Evolutionary conservation across 2,797 vertebrate genomes (phyloP).

Genomic region (Pseudochromis fuscus): DNA sequence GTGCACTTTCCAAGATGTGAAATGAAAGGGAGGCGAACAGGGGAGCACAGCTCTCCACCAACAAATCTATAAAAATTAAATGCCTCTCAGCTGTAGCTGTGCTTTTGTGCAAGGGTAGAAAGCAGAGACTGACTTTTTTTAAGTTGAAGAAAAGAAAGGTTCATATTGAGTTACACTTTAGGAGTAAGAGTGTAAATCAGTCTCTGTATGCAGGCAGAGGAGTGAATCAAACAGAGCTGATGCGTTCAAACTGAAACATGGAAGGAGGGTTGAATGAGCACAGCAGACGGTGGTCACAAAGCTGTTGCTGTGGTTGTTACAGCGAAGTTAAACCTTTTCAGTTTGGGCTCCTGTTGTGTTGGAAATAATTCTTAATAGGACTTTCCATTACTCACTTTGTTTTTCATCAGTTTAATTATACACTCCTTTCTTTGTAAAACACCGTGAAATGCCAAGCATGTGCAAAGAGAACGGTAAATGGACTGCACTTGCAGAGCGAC

Average conservation of each 20-base stretch:
- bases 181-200: neutral
- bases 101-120: neutral
- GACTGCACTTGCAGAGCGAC: no score
- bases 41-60: slow-evolving; percentile 1
- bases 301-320: neutral
- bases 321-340: neutral
- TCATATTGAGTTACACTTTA: neutral
- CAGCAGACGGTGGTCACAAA: neutral
- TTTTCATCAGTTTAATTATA: neutral
- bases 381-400: neutral
- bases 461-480: no score
- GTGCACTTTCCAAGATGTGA: slow-evolving; percentile 28
- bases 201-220: neutral
- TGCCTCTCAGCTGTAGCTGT: slow-evolving; percentile 4
- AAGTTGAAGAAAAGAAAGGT: neutral
- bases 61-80: slow-evolving; percentile 41
- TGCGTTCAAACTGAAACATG: neutral
- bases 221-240: slow-evolving; percentile 25
- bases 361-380: neutral
- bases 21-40: slow-evolving; percentile 18
- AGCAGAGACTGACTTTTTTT: neutral
- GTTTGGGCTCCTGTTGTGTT: neutral
- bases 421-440: no score
- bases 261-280: neutral
- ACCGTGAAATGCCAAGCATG: no score